Evolutionary conservation across 2,113 vertebrate species (phyloP), one percentile per base, ranked within the genome.

Genomic region (Pelodiscus sinensis): DNA sequence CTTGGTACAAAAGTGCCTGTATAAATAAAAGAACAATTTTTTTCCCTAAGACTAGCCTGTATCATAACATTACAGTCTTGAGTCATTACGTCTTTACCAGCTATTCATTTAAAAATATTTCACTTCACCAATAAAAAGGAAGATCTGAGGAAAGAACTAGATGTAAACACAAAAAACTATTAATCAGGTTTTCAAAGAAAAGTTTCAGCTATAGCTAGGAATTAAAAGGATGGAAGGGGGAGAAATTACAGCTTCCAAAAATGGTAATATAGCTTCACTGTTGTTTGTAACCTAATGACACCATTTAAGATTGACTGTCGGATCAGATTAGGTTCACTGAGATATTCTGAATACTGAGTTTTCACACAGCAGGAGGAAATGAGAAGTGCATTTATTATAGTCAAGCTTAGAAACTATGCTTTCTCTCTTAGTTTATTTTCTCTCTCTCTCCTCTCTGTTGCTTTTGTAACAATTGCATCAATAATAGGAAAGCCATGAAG

Each of bases 271-370:
- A 83, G 21, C 68, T 73, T 94, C 60, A 92, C 62, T 78, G 58
- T 93, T 90, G 89, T 73, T 79, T 86, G 77, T 31, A 95, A 87
- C 91, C 62, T 86, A 96, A 93, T 96, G 94, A 92, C 73, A 90
- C 84, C 89, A 7, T 95, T 96, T 96, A 96, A 89, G 93, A 96
- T 94, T 81, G 86, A 80, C 92, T 97, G 95, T 97, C 96, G 93
- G 89, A 93, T 94, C 82, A 71, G 90, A 94, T 97, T 94, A 90
- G 62, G n/a, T 81, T 97, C 60, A 92, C 85, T 92, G 89, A 90
- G 96, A 92, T 90, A 87, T 54, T 96, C 25, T 93, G 82, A 96
- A 96, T 96, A 94, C 31, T 78, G 78, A 82, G 51, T 65, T 92
- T 96, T 94, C 75, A 87, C 60, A 16, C 68, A 92, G 88, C 75